Base-by-base conservation (phyloP, 2,888 invertebrate species). In the Scaptomyza reducta region DNA sequence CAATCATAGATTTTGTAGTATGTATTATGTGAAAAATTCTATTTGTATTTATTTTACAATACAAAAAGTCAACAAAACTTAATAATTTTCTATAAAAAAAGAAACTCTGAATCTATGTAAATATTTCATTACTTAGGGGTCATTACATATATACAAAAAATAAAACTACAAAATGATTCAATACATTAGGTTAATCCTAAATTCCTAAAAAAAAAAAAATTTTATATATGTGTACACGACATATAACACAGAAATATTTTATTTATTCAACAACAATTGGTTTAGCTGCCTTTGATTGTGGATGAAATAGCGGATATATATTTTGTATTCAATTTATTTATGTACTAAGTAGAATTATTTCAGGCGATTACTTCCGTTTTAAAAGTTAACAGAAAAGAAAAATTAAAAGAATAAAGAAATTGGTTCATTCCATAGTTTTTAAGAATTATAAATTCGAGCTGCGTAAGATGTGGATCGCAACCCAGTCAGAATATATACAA, bases 361-460 rank as follows among this genome's bases (percentile, higher is more conserved):
- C 46, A 40, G 54, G 46, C 55, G 54, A 46, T 53, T 51, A 35
- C 41, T 64, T 75, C 50, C 41, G 59, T 60, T 70, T 54, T 45
- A 42, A 60, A 70, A 58, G 45, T 58, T 57, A 35, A 55, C 18
- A 18, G 35, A 62, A 35, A 62, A 41, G 41, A 33, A 50, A 60
- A 16, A 25, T 10, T 40, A 55, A 33, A 66, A 16, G 10, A 16
- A 58, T 56, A 40, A 60, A 38, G 55, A 41, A 49, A 67, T 87
- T 87, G 72, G 87, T 72, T 80, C 87, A 81, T 81, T 87, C 80
- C 87, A 87, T 81, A 80, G 87, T 46, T 50, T 38, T 61, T 73
- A 76, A 75, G 71, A 45, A 54, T 31, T 31, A 33, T 29, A 25
- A 40, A 41, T 54, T 51, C 27, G 13, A 59, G 16, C 41, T 33